Conservation (phyloP, 2,797 vertebrate species). For the Pseudochaenichthys georgianus region DNA sequence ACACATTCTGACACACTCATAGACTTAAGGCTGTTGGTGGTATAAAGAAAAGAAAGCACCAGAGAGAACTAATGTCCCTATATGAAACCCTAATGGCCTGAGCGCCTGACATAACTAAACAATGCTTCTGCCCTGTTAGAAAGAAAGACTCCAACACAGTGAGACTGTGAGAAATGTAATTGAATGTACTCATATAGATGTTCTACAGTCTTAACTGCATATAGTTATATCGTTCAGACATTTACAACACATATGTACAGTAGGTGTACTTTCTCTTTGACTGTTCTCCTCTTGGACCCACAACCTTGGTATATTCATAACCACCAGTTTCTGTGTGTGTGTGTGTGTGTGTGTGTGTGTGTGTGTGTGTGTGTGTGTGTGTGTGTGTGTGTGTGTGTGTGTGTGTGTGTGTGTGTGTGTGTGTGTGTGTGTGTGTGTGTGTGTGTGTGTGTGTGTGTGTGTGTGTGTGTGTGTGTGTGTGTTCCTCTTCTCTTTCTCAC, state of each 20-base stretch:
- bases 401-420: no score
- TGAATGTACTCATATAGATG: neutral
- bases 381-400: no score
- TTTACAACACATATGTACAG: neutral
- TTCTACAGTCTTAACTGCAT: neutral
- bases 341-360: no score
- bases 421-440: no score
- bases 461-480: neutral
- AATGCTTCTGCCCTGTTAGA: conserved; percentile 4
- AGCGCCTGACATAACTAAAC: neutral
- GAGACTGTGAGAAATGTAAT: neutral
- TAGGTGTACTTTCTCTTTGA: neutral
- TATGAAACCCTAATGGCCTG: neutral
- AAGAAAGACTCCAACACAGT: conserved; percentile 18
- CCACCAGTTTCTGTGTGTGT: no score
- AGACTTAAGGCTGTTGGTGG: neutral
- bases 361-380: no score
- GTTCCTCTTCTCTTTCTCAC: neutral
- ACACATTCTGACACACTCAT: conserved; percentile 13
- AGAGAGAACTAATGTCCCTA: conserved; percentile 14
- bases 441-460: no score
- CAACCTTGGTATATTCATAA: no score
- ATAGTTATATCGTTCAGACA: neutral
- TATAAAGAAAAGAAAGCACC: conserved; percentile 8
- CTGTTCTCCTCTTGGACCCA: no score